These are phyloP conservation scores for Pyralis farinalis DNA, from an alignment of 2,888 invertebrate species.

Conservation along the genomic window DNA sequence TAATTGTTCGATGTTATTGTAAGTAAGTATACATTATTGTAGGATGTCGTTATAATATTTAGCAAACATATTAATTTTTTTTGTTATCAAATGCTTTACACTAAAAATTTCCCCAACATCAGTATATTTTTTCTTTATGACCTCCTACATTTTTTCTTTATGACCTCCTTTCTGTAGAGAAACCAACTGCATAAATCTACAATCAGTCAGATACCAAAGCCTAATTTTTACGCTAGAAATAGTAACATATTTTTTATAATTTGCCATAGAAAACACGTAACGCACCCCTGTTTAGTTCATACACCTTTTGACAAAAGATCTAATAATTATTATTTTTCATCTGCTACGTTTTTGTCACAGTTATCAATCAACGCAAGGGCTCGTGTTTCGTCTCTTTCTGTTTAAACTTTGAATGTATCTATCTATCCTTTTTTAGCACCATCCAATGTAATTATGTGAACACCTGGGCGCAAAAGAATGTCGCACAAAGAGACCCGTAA, in stretches of 20 bases:
- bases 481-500: slow-evolving; percentile 79
- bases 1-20: slow-evolving; percentile 9
- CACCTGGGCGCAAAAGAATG: slow-evolving; percentile 80
- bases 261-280: slow-evolving; percentile 15
- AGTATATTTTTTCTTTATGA: too few relatives aligned
- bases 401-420: slow-evolving; percentile 27
- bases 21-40: too few relatives aligned
- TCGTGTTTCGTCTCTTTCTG: slow-evolving; percentile 42
- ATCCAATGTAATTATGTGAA: slow-evolving; percentile 76
- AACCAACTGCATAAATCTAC: too few relatives aligned
- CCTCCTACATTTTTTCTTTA: too few relatives aligned
- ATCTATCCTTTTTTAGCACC: slow-evolving; percentile 47
- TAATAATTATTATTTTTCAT: slow-evolving; percentile 81
- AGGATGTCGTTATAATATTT: too few relatives aligned
- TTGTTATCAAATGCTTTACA: too few relatives aligned
- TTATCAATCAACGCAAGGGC: slow-evolving; percentile 80
- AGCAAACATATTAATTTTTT: too few relatives aligned
- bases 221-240: not conserved
- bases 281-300: slow-evolving; percentile 67
- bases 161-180: too few relatives aligned
- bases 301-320: slow-evolving; percentile 73
- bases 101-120: too few relatives aligned
- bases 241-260: slow-evolving; percentile 9
- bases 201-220: too few relatives aligned
- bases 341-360: slow-evolving; percentile 81